A percentile compares a stretch with the other conserved stretches of the same genome.
Conservation (phyloP, 2,113 vertebrate species). For the Theristicus caerulescens region DNA sequence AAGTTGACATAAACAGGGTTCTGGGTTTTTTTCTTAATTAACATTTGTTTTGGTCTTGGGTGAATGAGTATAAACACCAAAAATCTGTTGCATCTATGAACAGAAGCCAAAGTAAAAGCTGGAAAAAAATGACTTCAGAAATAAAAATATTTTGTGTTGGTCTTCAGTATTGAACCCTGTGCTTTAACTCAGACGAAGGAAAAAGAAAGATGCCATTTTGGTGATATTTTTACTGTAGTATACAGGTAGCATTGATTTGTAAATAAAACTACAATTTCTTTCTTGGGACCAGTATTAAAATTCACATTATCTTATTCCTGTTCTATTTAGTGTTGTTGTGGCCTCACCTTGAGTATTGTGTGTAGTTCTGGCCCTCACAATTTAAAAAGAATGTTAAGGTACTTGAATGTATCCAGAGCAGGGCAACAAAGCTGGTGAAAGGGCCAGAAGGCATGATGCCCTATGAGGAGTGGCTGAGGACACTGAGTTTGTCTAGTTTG, state of each 20-base stretch:
- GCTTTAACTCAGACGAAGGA: constrained; percentile 43
- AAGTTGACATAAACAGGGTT: constrained; percentile 57
- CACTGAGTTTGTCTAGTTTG: neutral
- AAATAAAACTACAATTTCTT: constrained; percentile 26
- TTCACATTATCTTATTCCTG: neutral
- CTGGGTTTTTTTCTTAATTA: constrained; percentile 71
- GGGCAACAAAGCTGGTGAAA: neutral
- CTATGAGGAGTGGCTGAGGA: neutral
- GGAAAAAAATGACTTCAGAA: constrained; percentile 48
- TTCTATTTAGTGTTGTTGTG: neutral
- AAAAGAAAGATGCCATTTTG: neutral
- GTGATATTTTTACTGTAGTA: constrained; percentile 3
- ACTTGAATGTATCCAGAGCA: neutral
- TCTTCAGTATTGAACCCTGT: constrained; percentile 6
- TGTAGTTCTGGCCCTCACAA: neutral
- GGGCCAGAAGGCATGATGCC: neutral
- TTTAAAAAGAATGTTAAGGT: neutral
- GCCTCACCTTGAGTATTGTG: neutral
- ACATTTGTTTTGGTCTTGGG: constrained; percentile 71
- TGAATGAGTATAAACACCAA: constrained; percentile 67
- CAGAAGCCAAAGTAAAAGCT: constrained; percentile 61
- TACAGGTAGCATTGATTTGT: neutral
- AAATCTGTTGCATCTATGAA: constrained; percentile 68
- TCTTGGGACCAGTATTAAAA: neutral
- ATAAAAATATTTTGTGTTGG: constrained; percentile 46